A percentile compares a stretch with the other conserved stretches of the same genome.
Evolutionary conservation across 2,888 invertebrate species (phyloP).

Genomic region (Teinopalpus imperialis): DNA sequence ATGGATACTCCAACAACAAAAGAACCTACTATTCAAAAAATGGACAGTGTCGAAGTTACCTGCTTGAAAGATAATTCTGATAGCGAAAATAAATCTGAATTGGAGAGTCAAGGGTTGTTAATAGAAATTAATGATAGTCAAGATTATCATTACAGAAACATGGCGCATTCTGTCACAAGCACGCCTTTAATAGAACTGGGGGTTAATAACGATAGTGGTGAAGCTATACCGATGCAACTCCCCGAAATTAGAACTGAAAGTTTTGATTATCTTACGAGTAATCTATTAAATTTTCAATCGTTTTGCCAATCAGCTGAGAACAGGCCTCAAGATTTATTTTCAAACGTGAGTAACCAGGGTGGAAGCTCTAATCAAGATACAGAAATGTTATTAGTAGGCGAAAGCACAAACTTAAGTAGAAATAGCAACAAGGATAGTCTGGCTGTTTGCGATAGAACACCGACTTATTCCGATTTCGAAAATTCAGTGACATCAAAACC

Average conservation of each 20-base stretch:
- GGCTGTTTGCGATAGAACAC: slow-evolving; percentile 42
- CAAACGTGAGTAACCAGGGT: slow-evolving; percentile 36
- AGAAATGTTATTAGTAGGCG: slow-evolving; percentile 49
- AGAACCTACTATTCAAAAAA: slow-evolving; percentile 53
- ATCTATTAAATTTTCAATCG: slow-evolving; percentile 50
- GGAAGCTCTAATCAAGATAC: slow-evolving; percentile 37
- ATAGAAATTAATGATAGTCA: slow-evolving; percentile 47
- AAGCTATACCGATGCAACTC: slow-evolving; percentile 47
- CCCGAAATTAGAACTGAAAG: slow-evolving; percentile 38
- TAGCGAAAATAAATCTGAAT: slow-evolving; percentile 40
- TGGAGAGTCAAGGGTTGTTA: slow-evolving; percentile 32
- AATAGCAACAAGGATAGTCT: slow-evolving; percentile 46
- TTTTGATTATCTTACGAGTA: slow-evolving; percentile 34
- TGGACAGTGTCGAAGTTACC: slow-evolving; percentile 68
- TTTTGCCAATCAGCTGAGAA: slow-evolving; percentile 60
- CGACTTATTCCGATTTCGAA: slow-evolving; percentile 62
- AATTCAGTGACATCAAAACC: slow-evolving; percentile 53
- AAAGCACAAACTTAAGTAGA: slow-evolving; percentile 42
- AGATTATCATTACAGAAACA: slow-evolving; percentile 48
- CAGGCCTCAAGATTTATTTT: slow-evolving; percentile 56
- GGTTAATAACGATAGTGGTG: slow-evolving; percentile 36
- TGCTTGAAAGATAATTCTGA: slow-evolving; percentile 53
- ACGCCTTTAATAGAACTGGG: slow-evolving; percentile 51
- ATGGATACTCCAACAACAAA: slow-evolving; percentile 42
- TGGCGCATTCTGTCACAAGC: slow-evolving; percentile 62